Conservation (phyloP, 1,140 invertebrate species). For the Cherax quadricarinatus region DNA sequence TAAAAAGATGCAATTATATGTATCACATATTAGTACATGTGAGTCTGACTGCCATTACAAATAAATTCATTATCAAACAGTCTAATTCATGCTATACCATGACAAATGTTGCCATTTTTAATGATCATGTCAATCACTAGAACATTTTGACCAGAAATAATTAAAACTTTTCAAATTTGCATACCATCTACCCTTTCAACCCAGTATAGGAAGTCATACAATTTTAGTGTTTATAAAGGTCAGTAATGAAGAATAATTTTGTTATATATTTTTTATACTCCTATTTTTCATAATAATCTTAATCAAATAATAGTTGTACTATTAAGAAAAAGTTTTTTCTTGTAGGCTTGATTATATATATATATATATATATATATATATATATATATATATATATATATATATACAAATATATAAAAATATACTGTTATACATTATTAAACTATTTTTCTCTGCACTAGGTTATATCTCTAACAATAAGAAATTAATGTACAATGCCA, state of each 20-base stretch:
- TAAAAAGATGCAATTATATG: not conserved
- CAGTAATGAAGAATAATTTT: not conserved
- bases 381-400: no score
- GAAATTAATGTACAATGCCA: not conserved
- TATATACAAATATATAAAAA: no score
- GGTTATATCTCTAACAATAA: not conserved
- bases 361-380: no score
- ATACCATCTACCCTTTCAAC: not conserved
- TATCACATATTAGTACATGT: not conserved
- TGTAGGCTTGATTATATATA: no score
- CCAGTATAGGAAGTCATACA: not conserved
- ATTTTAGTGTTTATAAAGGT: not conserved
- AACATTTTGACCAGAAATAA: not conserved
- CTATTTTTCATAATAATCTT: not conserved
- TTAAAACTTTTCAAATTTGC: not conserved
- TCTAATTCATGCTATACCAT: not conserved
- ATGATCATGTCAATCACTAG: not conserved
- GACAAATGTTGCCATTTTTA: not conserved
- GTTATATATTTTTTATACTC: not conserved
- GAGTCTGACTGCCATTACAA: not conserved
- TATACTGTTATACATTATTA: not conserved
- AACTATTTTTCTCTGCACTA: not conserved
- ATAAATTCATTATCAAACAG: not conserved
- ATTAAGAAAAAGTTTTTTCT: no score
- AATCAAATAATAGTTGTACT: not conserved